Evolutionary conservation across 2,113 vertebrate species (phyloP).

Genomic region (Cichladusa arquata): DNA sequence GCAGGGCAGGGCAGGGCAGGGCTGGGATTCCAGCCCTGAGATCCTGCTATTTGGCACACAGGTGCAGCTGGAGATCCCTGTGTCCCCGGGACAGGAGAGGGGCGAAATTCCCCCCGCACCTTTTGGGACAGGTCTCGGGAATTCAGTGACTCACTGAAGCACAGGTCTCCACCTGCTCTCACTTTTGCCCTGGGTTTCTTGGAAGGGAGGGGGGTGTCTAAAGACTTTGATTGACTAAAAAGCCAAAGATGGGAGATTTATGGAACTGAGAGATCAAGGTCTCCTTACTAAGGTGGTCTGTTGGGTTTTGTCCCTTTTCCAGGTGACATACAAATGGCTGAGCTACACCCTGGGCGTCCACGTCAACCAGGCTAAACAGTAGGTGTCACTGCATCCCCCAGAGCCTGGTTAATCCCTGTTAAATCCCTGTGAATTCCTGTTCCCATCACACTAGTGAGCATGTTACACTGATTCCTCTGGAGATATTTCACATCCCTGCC

Average conservation of each 20-base stretch:
- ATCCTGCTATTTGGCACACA: accelerated
- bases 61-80: not conserved
- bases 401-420: not conserved
- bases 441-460: accelerated
- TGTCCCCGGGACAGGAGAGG: accelerated
- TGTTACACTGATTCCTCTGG: not conserved
- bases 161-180: accelerated
- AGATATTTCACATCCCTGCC: accelerated
- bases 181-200: not conserved
- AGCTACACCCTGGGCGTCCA: conserved; percentile 93
- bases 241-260: not conserved
- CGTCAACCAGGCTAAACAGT: conserved; percentile 93
- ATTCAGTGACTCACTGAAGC: accelerated
- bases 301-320: not conserved
- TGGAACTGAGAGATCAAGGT: accelerated
- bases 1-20: too few species aligned
- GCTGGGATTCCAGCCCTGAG: not conserved
- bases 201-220: accelerated
- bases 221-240: not conserved
- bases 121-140: not conserved
- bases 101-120: accelerated
- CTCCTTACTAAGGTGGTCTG: accelerated
- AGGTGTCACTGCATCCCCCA: conserved; percentile 57
- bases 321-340: conserved; percentile 99
- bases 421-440: not conserved